Evolutionary conservation across 2,113 vertebrate species (phyloP).

Genomic region (Craseonycteris thonglongyai): DNA sequence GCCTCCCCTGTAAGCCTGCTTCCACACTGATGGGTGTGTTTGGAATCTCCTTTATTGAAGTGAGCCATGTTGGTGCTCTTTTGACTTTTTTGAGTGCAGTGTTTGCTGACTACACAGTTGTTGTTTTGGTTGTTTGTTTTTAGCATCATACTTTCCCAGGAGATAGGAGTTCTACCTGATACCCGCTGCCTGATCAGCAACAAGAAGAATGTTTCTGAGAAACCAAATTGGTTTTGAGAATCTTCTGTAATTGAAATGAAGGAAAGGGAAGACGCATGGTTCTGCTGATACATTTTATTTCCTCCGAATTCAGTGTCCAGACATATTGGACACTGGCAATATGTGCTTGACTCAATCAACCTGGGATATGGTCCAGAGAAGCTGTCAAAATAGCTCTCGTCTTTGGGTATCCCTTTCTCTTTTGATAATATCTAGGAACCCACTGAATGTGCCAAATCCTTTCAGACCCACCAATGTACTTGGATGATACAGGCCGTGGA

Average conservation of each 20-base stretch:
- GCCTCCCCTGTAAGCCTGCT: not conserved
- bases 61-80: not conserved
- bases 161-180: not conserved
- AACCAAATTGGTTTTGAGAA: not conserved
- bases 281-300: not conserved
- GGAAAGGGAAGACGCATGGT: not conserved
- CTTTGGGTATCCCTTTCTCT: not conserved
- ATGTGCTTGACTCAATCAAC: not conserved
- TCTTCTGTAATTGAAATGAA: not conserved
- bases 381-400: not conserved
- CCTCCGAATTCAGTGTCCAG: not conserved
- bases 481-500: not conserved
- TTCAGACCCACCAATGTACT: not conserved
- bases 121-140: not conserved
- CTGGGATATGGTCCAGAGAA: not conserved
- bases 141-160: slow-evolving; percentile 4
- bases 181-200: not conserved
- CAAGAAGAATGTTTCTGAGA: not conserved
- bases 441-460: not conserved
- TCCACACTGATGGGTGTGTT: not conserved
- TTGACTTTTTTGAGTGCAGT: not conserved
- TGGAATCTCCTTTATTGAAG: not conserved
- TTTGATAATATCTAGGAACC: not conserved
- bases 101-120: not conserved
- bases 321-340: not conserved